Base-by-base conservation (phyloP, 2,888 invertebrate genomes). In the Schrankia costaestrigalis region DNA sequence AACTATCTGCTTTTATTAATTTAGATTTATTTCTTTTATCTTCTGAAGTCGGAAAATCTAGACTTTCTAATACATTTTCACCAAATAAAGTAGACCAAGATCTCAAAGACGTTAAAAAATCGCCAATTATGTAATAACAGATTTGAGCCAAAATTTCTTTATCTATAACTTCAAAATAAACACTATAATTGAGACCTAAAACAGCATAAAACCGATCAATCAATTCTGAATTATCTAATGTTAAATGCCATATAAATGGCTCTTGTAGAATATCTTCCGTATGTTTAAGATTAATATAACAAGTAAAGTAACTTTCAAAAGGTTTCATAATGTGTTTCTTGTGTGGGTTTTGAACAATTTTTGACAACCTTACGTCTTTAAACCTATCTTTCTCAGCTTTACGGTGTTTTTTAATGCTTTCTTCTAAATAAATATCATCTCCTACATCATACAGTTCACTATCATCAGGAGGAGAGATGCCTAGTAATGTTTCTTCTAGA, bases 401-500 rank as follows among this genome's bases (percentile, higher is more conserved):
- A 19, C 76, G 56, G 32, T 85, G 79, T 31, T 78, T 81, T 14
- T 56, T 45, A 41, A 81, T 79, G 46, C 68, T 72, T 56, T 83
- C 80, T 60, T 84, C 80, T 26, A 87, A 63, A 56, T 78, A 85
- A 41, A 78, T 75, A 42, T 86, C 80, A 48, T 83, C 81, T 45
- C 66, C 71, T 35, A 81, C 78, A 26, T 72, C 64, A 33, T n/a
- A n/a, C n/a, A 79, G 52, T 11, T 74, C 66, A 17, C 44, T 56
- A 46, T 78, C 77, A 35, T 79, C 66, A 4, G 90, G 89, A 11
- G 91, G 79, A 24, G 71, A 67, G 25, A 60, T 63, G 0, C 91
- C 91, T 6, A 90, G 87, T 57, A 93, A 78, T 1, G 81, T 80
- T 69, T 89, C 89, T 70, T 93, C 93, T 17, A 93, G 64, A 24